Evolutionary conservation across 2,113 vertebrate genomes (phyloP).

Genomic region (Thinocorus orbignyianus): DNA sequence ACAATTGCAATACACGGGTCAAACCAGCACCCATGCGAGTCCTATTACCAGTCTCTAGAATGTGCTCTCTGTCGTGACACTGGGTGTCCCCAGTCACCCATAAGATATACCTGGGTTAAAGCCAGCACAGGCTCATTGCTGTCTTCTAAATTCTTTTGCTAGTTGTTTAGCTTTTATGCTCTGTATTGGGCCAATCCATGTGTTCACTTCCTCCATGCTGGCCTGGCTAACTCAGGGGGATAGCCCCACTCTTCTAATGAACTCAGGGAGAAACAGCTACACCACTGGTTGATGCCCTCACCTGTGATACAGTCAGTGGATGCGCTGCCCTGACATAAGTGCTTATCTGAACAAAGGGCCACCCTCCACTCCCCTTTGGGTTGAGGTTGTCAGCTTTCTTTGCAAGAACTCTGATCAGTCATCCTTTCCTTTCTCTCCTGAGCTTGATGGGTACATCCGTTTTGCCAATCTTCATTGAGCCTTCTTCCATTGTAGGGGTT

Average conservation of each 20-base stretch:
- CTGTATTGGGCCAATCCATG: neutral
- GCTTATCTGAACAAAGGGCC: neutral
- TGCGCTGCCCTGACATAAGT: neutral
- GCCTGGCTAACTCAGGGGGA: neutral
- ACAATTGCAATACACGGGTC: too few species aligned
- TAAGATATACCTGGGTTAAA: neutral
- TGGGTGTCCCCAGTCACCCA: neutral
- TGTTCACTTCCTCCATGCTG: neutral
- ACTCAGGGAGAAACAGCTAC: neutral
- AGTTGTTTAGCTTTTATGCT: neutral
- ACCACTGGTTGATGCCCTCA: neutral
- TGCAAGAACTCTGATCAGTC: neutral
- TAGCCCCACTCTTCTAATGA: neutral
- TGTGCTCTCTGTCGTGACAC: fast-evolving
- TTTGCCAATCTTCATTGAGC: neutral
- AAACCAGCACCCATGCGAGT: too few species aligned
- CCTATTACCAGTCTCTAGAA: neutral
- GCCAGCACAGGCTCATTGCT: neutral
- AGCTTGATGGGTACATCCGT: neutral
- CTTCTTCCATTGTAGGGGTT: neutral
- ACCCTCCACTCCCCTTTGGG: neutral
- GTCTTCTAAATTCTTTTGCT: neutral
- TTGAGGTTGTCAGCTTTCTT: neutral
- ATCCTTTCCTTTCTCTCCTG: neutral
- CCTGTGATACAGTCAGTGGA: neutral